Evolutionary conservation across 2,797 vertebrate genomes (phyloP).

Genomic region (Pangasius djambal): DNA sequence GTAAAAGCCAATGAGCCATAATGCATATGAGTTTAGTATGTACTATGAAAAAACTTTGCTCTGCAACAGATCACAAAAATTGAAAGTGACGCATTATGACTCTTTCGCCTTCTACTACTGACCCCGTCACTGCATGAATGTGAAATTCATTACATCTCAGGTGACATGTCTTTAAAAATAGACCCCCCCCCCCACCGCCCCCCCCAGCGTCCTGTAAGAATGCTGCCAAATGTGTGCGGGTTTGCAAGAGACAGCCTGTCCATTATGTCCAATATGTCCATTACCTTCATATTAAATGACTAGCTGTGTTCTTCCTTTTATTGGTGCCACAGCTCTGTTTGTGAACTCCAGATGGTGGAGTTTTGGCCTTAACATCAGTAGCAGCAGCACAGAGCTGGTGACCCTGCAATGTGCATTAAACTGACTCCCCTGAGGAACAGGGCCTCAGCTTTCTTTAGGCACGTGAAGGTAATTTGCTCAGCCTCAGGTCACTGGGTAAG

Average conservation of each 20-base stretch:
- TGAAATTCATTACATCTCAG: slow-evolving; percentile 49
- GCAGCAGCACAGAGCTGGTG: slow-evolving; percentile 4
- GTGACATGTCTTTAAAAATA: slow-evolving; percentile 37
- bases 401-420: slow-evolving; percentile 4
- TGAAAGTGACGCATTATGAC: slow-evolving; percentile 35
- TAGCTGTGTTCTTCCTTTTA: not conserved
- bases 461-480: slow-evolving; percentile 56
- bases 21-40: not conserved
- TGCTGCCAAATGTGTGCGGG: not conserved
- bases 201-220: not conserved
- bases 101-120: slow-evolving; percentile 18
- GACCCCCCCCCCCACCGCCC: not conserved
- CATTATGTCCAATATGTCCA: not conserved
- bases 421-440: slow-evolving; percentile 16
- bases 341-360: not conserved
- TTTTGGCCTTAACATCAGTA: slow-evolving; percentile 16
- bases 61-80: slow-evolving; percentile 40
- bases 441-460: slow-evolving; percentile 17
- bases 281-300: slow-evolving; percentile 2
- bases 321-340: slow-evolving; percentile 6
- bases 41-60: not conserved
- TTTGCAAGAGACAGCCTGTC: not conserved
- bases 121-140: slow-evolving; percentile 27
- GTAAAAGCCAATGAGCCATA: not conserved
- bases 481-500: slow-evolving; percentile 36